Evolutionary conservation across 1,140 invertebrate species (phyloP), one percentile per base, ranked within the genome.

Genomic region (Drosophila subpulchrella): DNA sequence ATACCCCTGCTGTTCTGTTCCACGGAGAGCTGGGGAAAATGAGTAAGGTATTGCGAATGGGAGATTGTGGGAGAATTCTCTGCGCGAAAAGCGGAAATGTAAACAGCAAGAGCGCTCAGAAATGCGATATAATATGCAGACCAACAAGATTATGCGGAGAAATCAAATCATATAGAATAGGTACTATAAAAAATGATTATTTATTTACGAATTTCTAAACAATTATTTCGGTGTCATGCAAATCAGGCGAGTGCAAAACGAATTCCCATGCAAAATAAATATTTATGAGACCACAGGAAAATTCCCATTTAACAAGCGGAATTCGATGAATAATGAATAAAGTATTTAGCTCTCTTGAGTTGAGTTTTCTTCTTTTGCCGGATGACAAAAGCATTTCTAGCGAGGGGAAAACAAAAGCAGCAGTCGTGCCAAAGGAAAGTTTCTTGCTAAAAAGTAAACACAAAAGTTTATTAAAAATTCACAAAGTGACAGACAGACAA

Each of bases 391-490:
- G 24, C 61, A 76, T 46, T 78, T 62, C 5, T 32, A 6, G n/a
- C 32, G 67, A 54, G 47, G 32, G 12, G 11, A 42, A 56, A 27
- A 27, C 51, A 41, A 62, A 48, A 13, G 27, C 46, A 63, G 32
- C 13, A 60, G n/a, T 13, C 63, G 17, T 30, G 70, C 56, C 39
- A 60, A 44, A 46, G 53, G 15, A 65, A 67, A 50, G 41, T 77
- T 55, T 44, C 38, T 20, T 20, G 27, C 48, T 72, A 62, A 56
- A 68, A 88, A 78, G 74, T 63, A 68, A 82, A 65, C 47, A 61
- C 54, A 61, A 67, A 83, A 80, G 76, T 80, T 89, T 79, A 83
- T 89, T 77, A 88, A 88, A 88, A 88, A 89, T 88, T 73, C 83
- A 88, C 72, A 75, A 77, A 20, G 20, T 20, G 20, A 65, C 74